Percentiles rank a stretch among this genome's conserved stretches.
phyloP scores from a whole-genome alignment of 1,140 invertebrate genomes.

The Pseudobourletiella spinata region DNA sequence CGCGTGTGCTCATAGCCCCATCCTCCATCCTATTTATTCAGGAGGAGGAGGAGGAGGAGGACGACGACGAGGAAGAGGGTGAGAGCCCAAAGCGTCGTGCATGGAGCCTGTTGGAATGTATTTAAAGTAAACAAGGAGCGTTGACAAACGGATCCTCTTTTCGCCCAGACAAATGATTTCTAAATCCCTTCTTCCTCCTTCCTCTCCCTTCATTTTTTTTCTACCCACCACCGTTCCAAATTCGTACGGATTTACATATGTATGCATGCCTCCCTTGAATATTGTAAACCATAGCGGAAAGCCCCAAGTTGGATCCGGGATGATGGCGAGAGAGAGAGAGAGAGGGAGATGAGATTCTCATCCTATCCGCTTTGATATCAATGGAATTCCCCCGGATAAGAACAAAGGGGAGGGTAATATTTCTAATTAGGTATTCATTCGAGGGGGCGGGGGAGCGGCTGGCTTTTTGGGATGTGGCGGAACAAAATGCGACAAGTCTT shows the following conservation, averaged over 20 bases:
- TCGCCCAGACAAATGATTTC: conserved; percentile 23
- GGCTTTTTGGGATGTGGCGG: not conserved
- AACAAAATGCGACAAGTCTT: not conserved
- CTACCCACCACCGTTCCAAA: not conserved
- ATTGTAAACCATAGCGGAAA: not conserved
- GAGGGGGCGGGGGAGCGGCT: not conserved
- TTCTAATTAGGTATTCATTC: not conserved
- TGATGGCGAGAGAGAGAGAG: not conserved
- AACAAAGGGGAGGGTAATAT: not conserved
- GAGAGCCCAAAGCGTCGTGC: not conserved
- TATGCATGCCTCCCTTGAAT: not conserved
- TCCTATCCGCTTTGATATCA: not conserved
- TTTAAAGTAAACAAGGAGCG: conserved; percentile 18
- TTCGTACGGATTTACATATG: no score
- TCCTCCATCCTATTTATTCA: not conserved
- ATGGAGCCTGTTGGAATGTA: conserved; percentile 12
- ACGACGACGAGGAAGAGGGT: not conserved
- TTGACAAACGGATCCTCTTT: conserved; percentile 24
- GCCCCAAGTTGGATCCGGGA: not conserved
- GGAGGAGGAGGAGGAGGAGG: not conserved
- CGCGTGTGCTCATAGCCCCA: no score
- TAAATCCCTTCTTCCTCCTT: conserved; percentile 12
- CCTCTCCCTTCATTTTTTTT: not conserved
- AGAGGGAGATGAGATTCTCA: not conserved
- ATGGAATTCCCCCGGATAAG: not conserved